These are phyloP conservation scores for Rhadinocentrus ornatus DNA, from an alignment of 2,797 vertebrate species.

Conservation along the genomic window DNA sequence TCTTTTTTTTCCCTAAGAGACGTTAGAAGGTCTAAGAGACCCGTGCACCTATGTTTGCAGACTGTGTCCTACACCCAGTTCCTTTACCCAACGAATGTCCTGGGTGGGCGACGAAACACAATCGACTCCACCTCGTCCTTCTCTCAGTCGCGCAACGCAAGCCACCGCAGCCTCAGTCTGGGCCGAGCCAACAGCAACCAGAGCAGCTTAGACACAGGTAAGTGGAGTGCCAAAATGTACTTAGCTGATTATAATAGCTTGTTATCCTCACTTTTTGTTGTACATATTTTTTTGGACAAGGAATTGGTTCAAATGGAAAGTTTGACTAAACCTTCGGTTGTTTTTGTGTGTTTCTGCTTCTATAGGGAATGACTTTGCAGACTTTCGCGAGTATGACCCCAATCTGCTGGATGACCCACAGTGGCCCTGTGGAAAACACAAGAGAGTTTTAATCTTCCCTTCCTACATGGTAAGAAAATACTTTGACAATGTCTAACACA, in stretches of 20 bases:
- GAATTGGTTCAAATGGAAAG: background rate
- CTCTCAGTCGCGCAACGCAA: conserved; percentile 93
- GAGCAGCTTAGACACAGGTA: conserved; percentile 96
- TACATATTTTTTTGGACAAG: background rate
- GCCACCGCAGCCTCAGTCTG: conserved; percentile 95
- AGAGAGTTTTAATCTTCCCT: conserved; percentile 97
- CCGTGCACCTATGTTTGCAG: conserved; percentile 72
- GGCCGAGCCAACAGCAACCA: conserved; percentile 96
- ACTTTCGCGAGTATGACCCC: conserved; percentile 94
- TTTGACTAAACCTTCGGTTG: conserved; percentile 10
- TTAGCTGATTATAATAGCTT: background rate
- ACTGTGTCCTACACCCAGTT: conserved; percentile 99
- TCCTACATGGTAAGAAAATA: conserved; percentile 96
- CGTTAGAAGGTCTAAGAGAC: no score
- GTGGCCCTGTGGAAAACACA: conserved; percentile 99
- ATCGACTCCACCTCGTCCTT: conserved; percentile 98
- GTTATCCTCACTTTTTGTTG: background rate
- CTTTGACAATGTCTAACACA: conserved; percentile 1
- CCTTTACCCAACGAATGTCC: conserved; percentile 94
- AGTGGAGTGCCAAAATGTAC: background rate
- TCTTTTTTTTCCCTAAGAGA: background rate
- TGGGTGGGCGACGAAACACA: conserved; percentile 94
- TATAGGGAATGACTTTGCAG: conserved; percentile 92
- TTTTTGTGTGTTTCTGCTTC: conserved; percentile 35
- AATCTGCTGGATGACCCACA: conserved; percentile 98